Conservation (phyloP, 2,797 vertebrate genomes). For the Eleutherodactylus coqui region DNA sequence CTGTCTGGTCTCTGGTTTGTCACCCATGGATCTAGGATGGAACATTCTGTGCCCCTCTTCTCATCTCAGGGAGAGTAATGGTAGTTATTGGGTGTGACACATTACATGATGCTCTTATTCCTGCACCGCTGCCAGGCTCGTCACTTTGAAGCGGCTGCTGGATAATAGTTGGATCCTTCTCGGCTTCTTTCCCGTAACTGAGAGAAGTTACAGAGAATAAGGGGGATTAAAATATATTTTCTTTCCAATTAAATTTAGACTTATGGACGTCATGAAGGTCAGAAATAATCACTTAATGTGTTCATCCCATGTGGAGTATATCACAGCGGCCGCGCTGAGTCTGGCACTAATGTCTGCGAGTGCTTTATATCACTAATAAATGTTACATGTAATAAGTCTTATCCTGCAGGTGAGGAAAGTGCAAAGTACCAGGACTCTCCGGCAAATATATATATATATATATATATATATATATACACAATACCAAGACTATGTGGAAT, state of each 20-base stretch:
- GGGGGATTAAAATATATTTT: conserved; percentile 39
- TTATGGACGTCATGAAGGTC: neutral
- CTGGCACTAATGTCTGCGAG: neutral
- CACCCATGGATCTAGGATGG: neutral
- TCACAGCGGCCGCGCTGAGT: neutral
- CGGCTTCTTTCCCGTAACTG: conserved; percentile 44
- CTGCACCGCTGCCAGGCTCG: neutral
- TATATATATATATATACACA: neutral
- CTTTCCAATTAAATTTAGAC: neutral
- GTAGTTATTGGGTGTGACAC: conserved; percentile 18
- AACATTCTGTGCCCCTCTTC: neutral
- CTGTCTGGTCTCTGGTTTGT: no score
- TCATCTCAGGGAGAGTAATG: neutral
- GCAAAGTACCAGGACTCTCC: neutral
- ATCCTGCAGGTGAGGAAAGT: neutral
- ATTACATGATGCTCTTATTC: conserved; percentile 16
- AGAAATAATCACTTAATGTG: neutral
- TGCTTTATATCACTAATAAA: neutral
- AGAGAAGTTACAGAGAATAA: conserved; percentile 41
- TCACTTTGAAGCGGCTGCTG: neutral
- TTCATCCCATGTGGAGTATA: neutral
- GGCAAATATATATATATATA: neutral
- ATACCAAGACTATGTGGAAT: neutral
- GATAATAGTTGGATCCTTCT: conserved; percentile 26
- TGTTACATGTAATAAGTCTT: neutral